These are phyloP conservation scores for Colostygia pectinataria DNA, from an alignment of 2,888 invertebrate genomes.

Conservation along the genomic window DNA sequence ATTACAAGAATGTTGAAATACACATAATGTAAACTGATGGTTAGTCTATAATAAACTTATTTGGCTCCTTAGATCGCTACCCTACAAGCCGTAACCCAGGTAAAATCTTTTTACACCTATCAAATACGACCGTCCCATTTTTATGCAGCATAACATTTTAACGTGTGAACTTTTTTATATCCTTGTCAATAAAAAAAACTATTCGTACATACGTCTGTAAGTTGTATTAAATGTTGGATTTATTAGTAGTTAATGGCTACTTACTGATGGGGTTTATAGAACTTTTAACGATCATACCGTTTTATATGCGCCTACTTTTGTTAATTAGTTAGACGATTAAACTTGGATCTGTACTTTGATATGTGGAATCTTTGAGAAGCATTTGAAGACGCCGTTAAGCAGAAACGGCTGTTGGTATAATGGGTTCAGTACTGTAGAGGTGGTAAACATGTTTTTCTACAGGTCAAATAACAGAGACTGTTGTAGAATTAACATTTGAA, in stretches of 20 bases:
- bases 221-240: conserved; percentile 60
- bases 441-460: conserved; percentile 30
- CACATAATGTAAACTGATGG: no score
- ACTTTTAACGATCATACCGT: conserved; percentile 66
- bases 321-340: conserved; percentile 74
- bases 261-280: conserved; percentile 48
- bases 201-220: conserved; percentile 23
- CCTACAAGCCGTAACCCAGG: conserved; percentile 12
- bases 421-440: conserved; percentile 36
- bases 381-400: conserved; percentile 27
- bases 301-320: conserved; percentile 59
- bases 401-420: conserved; percentile 17
- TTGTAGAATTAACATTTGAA: background rate
- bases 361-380: conserved; percentile 38
- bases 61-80: background rate
- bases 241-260: conserved; percentile 54
- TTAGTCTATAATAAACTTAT: no score
- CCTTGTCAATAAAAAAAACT: conserved; percentile 32
- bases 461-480: background rate
- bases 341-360: conserved; percentile 53
- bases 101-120: conserved; percentile 27
- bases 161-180: conserved; percentile 37
- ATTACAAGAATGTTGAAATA: no score
- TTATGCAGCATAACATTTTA: conserved; percentile 35
- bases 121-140: conserved; percentile 31